These are phyloP conservation scores for Heliconius himera DNA, from an alignment of 1,140 invertebrate species.

Conservation along the genomic window DNA sequence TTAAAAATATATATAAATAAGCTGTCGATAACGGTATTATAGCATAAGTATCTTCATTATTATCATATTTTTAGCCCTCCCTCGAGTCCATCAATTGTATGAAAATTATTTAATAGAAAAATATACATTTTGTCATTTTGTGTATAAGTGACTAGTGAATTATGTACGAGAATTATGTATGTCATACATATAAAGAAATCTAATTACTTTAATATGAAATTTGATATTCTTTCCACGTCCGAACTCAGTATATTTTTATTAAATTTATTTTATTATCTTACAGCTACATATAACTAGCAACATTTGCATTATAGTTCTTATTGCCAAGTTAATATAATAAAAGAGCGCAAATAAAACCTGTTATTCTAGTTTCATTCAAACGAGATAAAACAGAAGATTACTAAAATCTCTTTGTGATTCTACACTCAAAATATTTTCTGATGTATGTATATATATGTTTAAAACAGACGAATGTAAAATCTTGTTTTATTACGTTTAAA, in stretches of 20 bases:
- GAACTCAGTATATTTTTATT: too few relatives aligned
- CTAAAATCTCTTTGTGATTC: constrained; percentile 10
- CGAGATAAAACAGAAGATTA: constrained; percentile 11
- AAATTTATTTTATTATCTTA: neutral
- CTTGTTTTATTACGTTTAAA: too few relatives aligned
- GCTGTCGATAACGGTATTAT: neutral
- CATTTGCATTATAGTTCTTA: neutral
- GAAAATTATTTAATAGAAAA: too few relatives aligned
- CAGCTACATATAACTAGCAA: neutral
- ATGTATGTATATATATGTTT: neutral
- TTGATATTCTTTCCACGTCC: too few relatives aligned
- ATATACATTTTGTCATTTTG: too few relatives aligned
- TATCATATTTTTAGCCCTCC: neutral
- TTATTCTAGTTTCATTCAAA: constrained; percentile 15
- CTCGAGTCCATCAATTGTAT: neutral
- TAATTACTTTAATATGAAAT: too few relatives aligned
- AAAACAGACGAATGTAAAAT: too few relatives aligned
- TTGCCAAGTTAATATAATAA: neutral
- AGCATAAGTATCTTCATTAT: neutral
- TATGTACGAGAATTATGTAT: too few relatives aligned
- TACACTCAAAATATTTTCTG: constrained; percentile 10
- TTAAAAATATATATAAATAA: neutral
- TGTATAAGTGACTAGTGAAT: too few relatives aligned
- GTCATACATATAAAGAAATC: too few relatives aligned
- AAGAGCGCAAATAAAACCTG: constrained; percentile 19